Evolutionary conservation across 2,113 vertebrate species (phyloP), one percentile per base, ranked within the genome.

Genomic region (Chascanopsetta lugubris): DNA sequence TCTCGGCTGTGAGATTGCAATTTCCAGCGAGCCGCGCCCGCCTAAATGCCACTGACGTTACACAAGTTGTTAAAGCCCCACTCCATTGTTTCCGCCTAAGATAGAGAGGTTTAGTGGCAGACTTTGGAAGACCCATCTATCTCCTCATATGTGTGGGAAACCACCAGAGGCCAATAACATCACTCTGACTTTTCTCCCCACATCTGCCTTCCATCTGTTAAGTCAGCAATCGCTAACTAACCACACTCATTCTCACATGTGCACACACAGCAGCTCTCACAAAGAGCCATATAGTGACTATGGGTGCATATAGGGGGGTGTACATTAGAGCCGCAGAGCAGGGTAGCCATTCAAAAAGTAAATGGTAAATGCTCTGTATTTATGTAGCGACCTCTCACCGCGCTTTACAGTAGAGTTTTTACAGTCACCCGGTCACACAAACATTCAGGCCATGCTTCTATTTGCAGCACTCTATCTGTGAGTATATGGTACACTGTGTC

Each of bases 161-260:
- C 42, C 64, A 53, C 64, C 61, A 36, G 38, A 62, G 61, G 48
- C 65, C 62, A 48, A 65, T 72, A 47, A 82, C 62, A 69, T 60
- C 54, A 55, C 60, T 75, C 36, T 59, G 57, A 30, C 32, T 32
- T 21, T 60, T 80, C 57, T 63, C 36, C 47, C 56, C 48, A 77
- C 79, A 77, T 83, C 81, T 78, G 75, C 58, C 57, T 74, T 36
- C 55, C 57, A 61, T 86, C 63, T 65, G 61, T 75, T 72, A 54
- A 74, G 59, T 72, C 72, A 75, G 45, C 72, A 65, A 17, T 68
- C 61, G 51, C 59, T 25, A 65, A 68, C 57, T 36, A 69, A 58
- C 61, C 32, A 49, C 62, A 50, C 24, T 40, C 21, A 20, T 32
- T 51, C 42, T 42, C 4, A 0, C 32, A 49, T 53, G 34, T 11